These are phyloP conservation scores for Scopus umbretta DNA, from an alignment of 2,113 vertebrate species.

Conservation along the genomic window DNA sequence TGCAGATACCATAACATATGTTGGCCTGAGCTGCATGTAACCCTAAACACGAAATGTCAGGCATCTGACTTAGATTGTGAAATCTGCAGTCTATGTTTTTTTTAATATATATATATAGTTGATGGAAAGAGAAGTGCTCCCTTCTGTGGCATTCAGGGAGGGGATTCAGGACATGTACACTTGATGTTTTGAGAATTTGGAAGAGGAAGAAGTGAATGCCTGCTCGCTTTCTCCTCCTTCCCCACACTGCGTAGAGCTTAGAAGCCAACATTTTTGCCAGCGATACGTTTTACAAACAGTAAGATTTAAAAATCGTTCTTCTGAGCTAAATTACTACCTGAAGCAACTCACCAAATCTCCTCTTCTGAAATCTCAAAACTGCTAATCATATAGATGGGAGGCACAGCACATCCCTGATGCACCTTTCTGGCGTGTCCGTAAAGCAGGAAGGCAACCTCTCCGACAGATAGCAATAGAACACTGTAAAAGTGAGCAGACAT, in stretches of 20 bases:
- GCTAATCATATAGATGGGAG: not conserved
- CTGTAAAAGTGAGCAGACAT: not conserved
- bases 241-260: fast-evolving
- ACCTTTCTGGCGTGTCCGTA: fast-evolving
- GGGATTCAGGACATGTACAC: not conserved
- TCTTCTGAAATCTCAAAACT: not conserved
- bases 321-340: not conserved
- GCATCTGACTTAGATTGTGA: not conserved
- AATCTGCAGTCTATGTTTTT: not conserved
- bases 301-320: not conserved
- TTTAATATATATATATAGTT: too few species aligned
- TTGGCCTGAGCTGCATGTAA: not conserved
- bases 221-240: not conserved
- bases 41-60: not conserved
- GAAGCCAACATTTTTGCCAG: not conserved
- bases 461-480: not conserved
- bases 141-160: not conserved
- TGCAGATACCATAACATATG: not conserved
- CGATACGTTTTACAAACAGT: not conserved
- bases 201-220: not conserved
- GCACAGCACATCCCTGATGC: not conserved
- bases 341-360: not conserved
- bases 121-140: not conserved
- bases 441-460: not conserved
- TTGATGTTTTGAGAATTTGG: not conserved